Base-by-base conservation (phyloP, 2,797 vertebrate genomes). In the Pseudochaenichthys georgianus region DNA sequence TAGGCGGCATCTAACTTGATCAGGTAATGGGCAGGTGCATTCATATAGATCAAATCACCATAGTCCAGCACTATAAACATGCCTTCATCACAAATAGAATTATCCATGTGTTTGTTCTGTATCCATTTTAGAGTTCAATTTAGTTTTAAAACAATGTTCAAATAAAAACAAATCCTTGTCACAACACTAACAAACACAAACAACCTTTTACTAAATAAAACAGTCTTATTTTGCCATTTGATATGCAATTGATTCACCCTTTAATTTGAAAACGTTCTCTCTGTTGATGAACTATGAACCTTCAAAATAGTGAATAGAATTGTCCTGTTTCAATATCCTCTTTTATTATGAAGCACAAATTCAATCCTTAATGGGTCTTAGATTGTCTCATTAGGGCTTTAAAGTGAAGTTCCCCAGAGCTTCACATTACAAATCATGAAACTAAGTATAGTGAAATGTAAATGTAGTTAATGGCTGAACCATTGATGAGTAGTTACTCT, bases 401-500 rank as follows among this genome's bases (percentile, higher is more conserved):
- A 13, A 54, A 43, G 11, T 9, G 0, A 46, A 13, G 23, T 54
- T 52, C 15, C 7, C 7, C n/a, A 15, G 23, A 47, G 3, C 38
- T 13, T 58, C 12, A 58, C n/a, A 21, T 53, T 60, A 55, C 15
- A 31, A 48, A 45, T 23, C 17, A 17, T 10, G 19, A 28, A 62
- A 42, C 38, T 34, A 17, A 45, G 11, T 64, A 31, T 15, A 45
- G 58, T 13, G 34, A 45, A 43, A 16, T 48, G 45, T 46, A 31
- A 48, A 15, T 13, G 42, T n/a, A n/a, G 10, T 55, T 34, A 31
- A 41, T 12, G 19, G 5, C n/a, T 48, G 51, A 5, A 9, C n/a
- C 9, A 3, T 34, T 17, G 38, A 43, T 42, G 64, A 38, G 13
- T 51, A 13, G 58, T 66, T 72, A 55, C 23, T 65, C 19, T 74